phyloP scores from a whole-genome alignment of 2,113 vertebrate genomes.

The Cyprinus carpio region DNA sequence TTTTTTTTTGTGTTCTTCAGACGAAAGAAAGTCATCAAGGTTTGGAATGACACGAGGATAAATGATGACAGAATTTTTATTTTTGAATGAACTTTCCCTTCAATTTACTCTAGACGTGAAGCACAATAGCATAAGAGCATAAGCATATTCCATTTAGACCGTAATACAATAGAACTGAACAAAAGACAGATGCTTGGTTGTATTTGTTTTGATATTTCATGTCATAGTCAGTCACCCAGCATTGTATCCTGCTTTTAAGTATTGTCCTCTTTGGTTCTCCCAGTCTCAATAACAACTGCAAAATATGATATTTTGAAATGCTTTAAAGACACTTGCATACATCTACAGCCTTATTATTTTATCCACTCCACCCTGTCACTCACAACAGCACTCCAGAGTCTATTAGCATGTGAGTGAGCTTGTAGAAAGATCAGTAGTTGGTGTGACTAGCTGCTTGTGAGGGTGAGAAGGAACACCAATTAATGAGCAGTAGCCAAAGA shows the following conservation, averaged over 20 bases:
- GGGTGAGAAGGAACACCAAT: background rate
- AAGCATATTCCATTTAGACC: background rate
- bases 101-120: background rate
- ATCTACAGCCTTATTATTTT: constrained; percentile 14
- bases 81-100: background rate
- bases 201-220: constrained; percentile 15
- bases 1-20: background rate
- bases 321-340: constrained; percentile 19
- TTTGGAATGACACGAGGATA: background rate
- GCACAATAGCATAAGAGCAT: background rate
- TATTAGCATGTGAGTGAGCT: constrained; percentile 41
- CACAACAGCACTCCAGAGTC: background rate
- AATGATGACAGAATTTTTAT: background rate
- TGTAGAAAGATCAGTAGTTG: background rate
- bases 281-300: background rate
- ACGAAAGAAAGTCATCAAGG: background rate
- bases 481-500: constrained; percentile 6
- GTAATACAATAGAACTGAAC: background rate
- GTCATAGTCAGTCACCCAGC: background rate
- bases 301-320: constrained; percentile 34
- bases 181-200: background rate
- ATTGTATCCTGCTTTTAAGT: constrained; percentile 2
- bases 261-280: background rate
- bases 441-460: background rate
- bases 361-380: constrained; percentile 27